phyloP scores from a whole-genome alignment of 2,888 invertebrate species.

The Melanostoma scalare region DNA sequence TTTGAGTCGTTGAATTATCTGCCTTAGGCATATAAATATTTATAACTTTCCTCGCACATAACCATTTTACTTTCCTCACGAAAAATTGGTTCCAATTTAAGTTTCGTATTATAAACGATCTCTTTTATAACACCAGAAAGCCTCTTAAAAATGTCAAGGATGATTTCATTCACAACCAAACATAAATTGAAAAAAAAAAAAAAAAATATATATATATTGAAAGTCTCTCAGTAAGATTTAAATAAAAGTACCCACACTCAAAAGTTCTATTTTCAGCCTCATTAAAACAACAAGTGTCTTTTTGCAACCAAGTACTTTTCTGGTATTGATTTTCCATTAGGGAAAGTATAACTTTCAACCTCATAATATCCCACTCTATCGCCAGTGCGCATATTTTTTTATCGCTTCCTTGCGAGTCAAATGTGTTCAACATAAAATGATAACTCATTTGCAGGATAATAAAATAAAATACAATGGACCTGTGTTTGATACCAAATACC shows the following conservation, averaged over 20 bases:
- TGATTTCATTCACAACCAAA: too few relatives aligned
- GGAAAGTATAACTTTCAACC: slow-evolving; percentile 4
- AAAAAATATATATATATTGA: too few relatives aligned
- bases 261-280: slow-evolving; percentile 12
- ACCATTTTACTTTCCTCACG: too few relatives aligned
- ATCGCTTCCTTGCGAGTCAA: slow-evolving; percentile 33
- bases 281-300: slow-evolving; percentile 25
- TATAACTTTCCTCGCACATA: too few relatives aligned
- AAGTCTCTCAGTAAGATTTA: too few relatives aligned
- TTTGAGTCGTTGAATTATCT: too few relatives aligned
- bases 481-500: neutral
- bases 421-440: slow-evolving; percentile 22
- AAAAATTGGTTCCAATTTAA: too few relatives aligned
- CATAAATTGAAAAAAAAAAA: too few relatives aligned
- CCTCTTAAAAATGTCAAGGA: too few relatives aligned
- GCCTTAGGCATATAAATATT: too few relatives aligned
- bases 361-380: slow-evolving; percentile 1
- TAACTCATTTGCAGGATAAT: slow-evolving; percentile 33
- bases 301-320: neutral
- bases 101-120: too few relatives aligned
- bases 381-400: slow-evolving; percentile 21
- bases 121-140: too few relatives aligned
- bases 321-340: slow-evolving; percentile 50
- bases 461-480: neutral
- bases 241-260: neutral